Conservation (phyloP, 2,113 vertebrate species). For the Poeciliopsis occidentalis region DNA sequence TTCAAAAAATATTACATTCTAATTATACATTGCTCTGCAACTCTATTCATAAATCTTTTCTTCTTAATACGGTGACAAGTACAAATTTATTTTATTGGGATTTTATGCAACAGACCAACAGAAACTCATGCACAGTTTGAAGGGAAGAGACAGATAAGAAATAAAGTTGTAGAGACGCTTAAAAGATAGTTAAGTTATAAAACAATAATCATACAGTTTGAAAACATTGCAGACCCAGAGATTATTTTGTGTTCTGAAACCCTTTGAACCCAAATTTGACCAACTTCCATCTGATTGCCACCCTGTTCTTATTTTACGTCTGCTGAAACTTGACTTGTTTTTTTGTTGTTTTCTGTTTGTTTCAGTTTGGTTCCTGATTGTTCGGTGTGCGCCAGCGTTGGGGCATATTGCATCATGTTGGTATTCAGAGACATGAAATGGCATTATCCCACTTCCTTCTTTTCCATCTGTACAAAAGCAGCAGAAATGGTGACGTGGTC, state of each 20-base stretch:
- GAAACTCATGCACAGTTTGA: too few relatives aligned
- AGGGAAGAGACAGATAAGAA: not conserved
- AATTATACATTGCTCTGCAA: too few relatives aligned
- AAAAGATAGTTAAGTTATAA: not conserved
- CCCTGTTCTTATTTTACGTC: conserved; percentile 9
- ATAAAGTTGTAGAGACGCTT: not conserved
- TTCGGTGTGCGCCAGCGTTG: conserved; percentile 37
- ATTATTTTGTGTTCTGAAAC: not conserved
- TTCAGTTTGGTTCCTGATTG: conserved; percentile 38
- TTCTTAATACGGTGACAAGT: too few relatives aligned
- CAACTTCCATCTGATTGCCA: not conserved
- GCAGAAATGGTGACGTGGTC: conserved; percentile 75
- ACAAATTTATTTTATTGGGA: too few relatives aligned
- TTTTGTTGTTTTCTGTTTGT: conserved; percentile 30
- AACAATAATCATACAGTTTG: not conserved
- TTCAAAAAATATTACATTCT: not conserved
- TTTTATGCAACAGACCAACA: too few relatives aligned
- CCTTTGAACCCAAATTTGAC: not conserved
- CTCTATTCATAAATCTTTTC: too few relatives aligned
- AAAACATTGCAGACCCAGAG: not conserved
- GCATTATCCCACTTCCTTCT: conserved; percentile 78
- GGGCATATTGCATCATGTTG: conserved; percentile 68
- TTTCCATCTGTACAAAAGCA: conserved; percentile 69
- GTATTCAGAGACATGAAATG: conserved; percentile 73
- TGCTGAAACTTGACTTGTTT: conserved; percentile 3